Evolutionary conservation across 2,797 vertebrate genomes (phyloP), one percentile per base, ranked within the genome.

Genomic region (Crenichthys baileyi): DNA sequence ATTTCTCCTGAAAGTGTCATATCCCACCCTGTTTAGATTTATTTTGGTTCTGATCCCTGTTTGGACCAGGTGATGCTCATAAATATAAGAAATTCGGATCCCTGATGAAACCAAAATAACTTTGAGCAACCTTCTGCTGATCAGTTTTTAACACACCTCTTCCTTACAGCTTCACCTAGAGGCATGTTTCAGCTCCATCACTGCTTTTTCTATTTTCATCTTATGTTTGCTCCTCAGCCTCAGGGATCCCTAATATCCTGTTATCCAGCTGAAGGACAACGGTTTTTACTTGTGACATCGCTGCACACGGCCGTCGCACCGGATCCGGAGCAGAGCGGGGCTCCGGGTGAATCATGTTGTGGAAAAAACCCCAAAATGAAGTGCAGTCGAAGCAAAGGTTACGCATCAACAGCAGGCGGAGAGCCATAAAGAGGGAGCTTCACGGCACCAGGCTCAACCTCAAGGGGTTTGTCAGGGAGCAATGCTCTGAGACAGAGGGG

Each of bases 331-430:
- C 70, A 29, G 73, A 50, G 24, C 75, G 29, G 29, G 76, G 78
- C 77, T 65, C 29, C 71, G 53, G 29, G 55, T 79, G 75, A 68
- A 77, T 78, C 36, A 73, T 67, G 67, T 67, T 65, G 55, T 36
- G 56, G 61, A 83, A 81, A 82, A 78, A 72, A 53, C 5, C 6
- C 5, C 51, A 83, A 82, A 86, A 86, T 75, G 76, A 83, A 31
- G 55, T 11, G 73, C 72, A 78, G 79, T 73, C 39, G n/a, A 77
- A 84, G 78, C 74, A 92, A 86, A 88, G 84, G 88, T 90, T 85
- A 89, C 74, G 80, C 91, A 65, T 88, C 88, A 75, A 82, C 77
- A 84, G 77, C 48, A 50, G 72, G 74, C 44, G 7, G 73, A 77
- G 70, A 85, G 71, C 70, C 77, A 85, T 83, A 26, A 73, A 82